A percentile compares a stretch with the other conserved stretches of the same genome.
Conservation (phyloP, 2,797 vertebrate species). For the Rallus crepitans region DNA sequence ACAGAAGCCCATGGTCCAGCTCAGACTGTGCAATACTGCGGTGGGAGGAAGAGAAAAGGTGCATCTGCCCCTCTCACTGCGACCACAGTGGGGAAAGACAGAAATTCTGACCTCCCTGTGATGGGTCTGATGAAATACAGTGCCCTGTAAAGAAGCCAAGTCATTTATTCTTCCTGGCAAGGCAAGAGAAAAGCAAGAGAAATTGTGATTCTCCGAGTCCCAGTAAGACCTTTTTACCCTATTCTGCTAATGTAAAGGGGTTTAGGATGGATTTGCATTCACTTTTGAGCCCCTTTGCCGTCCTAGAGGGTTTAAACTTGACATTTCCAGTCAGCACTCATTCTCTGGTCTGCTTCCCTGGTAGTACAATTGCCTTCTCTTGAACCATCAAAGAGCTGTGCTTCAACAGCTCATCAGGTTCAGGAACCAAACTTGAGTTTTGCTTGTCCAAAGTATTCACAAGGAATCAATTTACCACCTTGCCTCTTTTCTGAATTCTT, state of each 20-base stretch:
- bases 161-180: background rate
- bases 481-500: background rate
- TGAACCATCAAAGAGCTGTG: background rate
- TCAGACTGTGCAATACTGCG: background rate
- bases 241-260: background rate
- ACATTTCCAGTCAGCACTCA: background rate
- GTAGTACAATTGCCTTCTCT: background rate
- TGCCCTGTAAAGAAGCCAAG: background rate
- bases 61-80: background rate
- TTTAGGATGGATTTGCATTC: background rate
- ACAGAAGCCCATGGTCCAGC: background rate
- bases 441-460: background rate
- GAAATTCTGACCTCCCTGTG: background rate
- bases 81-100: background rate
- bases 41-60: background rate
- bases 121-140: background rate
- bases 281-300: background rate
- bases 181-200: background rate
- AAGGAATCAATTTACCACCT: background rate
- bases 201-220: background rate
- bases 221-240: background rate
- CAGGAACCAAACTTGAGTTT: background rate
- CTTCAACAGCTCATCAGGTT: background rate
- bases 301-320: background rate
- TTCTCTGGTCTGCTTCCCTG: background rate